Base-by-base conservation (phyloP, 2,113 vertebrate species). In the Vireo altiloquus region DNA sequence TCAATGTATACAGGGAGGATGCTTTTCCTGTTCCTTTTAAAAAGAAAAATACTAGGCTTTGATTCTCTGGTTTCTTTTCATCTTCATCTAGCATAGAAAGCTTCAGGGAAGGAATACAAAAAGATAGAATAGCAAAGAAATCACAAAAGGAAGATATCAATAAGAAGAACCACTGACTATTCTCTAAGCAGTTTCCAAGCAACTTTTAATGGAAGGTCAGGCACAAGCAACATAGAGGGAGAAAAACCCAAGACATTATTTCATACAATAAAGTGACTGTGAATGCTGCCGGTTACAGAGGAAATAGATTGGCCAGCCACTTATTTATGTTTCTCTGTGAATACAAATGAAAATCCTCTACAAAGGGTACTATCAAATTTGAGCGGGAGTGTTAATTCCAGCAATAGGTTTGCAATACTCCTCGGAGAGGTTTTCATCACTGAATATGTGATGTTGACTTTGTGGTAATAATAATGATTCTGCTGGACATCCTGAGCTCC, bases 121-220 rank as follows among this genome's bases (percentile, higher is more conserved):
- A 88, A 64, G 86, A 93, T 30, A 97, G 95, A 97, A 97, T 97
- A 96, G 96, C 86, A 78, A 89, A 96, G 87, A 96, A 96, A 94
- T 84, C 92, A 98, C 98, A 98, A 99, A 98, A 98, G 98, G 96
- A 95, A 98, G 97, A 98, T 98, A 97, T 98, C 97, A 98, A 97
- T 82, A 70, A 97, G 94, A 97, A 96, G 96, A 96, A 96, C 89
- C 93, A 90, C 95, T 84, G 92, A 92, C 97, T 98, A 97, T 98
- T 99, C 93, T 97, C 98, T 96, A 95, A 98, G 98, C 98, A 98
- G 99, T 99, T 98, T 99, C 99, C 97, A 99, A 98, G 99, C 99
- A 99, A 99, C 98, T 99, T 99, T 99, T 98, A 99, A 99, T 99
- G 98, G 99, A 99, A 99, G 99, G 99, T 99, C 98, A 98, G 97